Percentiles rank a stretch among this genome's conserved stretches.
Conservation (phyloP, 64 coral and sea anemone genomes). For the Cladopsammia gracilis region DNA sequence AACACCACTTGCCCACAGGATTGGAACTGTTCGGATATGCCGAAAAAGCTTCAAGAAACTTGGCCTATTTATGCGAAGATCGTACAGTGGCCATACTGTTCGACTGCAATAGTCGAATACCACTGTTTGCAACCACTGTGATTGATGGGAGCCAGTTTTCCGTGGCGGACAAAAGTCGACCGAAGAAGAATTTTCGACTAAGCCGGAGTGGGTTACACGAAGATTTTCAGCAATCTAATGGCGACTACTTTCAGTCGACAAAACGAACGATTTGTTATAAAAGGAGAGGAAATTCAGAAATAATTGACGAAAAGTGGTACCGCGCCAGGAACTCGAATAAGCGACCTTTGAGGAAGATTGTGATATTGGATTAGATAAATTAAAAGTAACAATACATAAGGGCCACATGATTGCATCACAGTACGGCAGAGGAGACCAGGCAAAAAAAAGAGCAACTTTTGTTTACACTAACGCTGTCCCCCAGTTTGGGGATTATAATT, state of each 20-base stretch:
- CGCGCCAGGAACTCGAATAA: neutral
- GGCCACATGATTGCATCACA: constrained; percentile 9
- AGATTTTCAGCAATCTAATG: neutral
- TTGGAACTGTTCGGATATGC: neutral
- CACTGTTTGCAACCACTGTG: neutral
- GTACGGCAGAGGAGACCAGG: neutral
- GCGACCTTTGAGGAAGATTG: neutral
- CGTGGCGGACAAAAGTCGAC: neutral
- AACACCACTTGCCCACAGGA: neutral
- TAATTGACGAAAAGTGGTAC: neutral
- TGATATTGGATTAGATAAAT: neutral
- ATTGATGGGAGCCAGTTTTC: neutral
- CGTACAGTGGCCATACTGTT: constrained; percentile 4
- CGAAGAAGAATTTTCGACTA: neutral
- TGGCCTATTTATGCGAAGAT: constrained; percentile 8
- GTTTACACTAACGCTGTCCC: constrained; percentile 21
- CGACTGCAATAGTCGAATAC: constrained; percentile 20
- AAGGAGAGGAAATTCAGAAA: neutral
- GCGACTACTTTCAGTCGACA: neutral
- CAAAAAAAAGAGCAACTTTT: neutral
- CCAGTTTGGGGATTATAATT: constrained; percentile 20
- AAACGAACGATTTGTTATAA: neutral
- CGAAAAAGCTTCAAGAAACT: neutral
- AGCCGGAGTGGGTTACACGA: neutral
- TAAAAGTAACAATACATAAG: neutral